Percentiles rank a stretch among this genome's conserved stretches.
phyloP scores from a whole-genome alignment of 2,797 vertebrate genomes.

The Schizopygopsis pylzovi region DNA sequence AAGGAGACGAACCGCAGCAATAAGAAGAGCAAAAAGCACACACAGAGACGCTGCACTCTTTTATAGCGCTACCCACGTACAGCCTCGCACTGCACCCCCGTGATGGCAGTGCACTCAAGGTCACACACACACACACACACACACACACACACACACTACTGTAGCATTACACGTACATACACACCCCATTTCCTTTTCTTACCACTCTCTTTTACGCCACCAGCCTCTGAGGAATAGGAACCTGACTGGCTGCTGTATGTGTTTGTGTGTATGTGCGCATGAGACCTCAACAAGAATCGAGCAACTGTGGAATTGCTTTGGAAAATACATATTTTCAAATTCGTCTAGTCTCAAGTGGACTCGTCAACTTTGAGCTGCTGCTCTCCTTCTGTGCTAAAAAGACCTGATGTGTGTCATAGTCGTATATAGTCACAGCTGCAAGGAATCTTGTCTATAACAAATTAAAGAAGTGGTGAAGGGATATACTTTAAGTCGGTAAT shows the following conservation, averaged over 20 bases:
- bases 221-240: slow-evolving; percentile 39
- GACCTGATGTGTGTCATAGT: background rate
- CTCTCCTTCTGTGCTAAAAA: slow-evolving; percentile 12
- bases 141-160: slow-evolving; percentile 32
- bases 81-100: slow-evolving; percentile 47
- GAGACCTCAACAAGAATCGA: slow-evolving; percentile 21
- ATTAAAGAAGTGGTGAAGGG: slow-evolving; percentile 29
- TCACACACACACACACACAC: slow-evolving; percentile 3
- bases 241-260: slow-evolving; percentile 20
- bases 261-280: slow-evolving; percentile 19
- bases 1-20: slow-evolving; percentile 89
- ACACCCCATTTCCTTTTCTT: slow-evolving; percentile 18
- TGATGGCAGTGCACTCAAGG: slow-evolving; percentile 37
- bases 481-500: slow-evolving; percentile 27
- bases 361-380: slow-evolving; percentile 1
- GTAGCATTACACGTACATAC: slow-evolving; percentile 32
- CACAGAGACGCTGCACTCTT: slow-evolving; percentile 78
- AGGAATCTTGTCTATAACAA: slow-evolving; percentile 5
- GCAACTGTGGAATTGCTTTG: slow-evolving; percentile 30
- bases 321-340: background rate
- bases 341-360: slow-evolving; percentile 12
- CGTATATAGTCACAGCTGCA: slow-evolving; percentile 2
- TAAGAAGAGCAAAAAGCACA: slow-evolving; percentile 87
- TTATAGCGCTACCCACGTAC: slow-evolving; percentile 72
- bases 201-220: slow-evolving; percentile 1